Evolutionary conservation across 2,888 invertebrate species (phyloP), one percentile per base, ranked within the genome.

Genomic region (Blomia tropicalis): DNA sequence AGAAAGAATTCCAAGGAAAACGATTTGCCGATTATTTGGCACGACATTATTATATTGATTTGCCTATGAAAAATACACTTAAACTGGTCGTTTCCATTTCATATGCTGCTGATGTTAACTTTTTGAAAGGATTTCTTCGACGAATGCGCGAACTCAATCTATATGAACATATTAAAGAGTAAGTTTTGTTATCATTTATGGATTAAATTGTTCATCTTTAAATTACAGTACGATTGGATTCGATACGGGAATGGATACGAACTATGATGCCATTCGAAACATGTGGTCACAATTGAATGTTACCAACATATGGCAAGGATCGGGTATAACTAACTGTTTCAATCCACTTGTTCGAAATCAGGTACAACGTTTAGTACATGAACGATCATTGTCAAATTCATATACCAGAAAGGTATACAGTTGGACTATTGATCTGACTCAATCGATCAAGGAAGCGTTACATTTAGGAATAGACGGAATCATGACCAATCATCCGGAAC

Each of bases 401-500:
- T 51, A 53, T 19, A 47, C 51, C 17, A 44, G 43, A 4, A 59
- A 66, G 36, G 63, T 66, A 25, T 66, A 65, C 36, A 62, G 61
- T 29, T 65, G 63, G 63, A 65, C 65, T 23, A 58, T 66, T 4
- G 66, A 66, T 41, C 30, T 60, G 2, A 44, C 44, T 14, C 23
- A 43, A 27, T 41, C 31, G n/a, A 29, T 66, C 30, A 11, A 60
- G 44, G 31, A 14, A 1, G 36, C 59, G 14, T 43, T 66, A 2
- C 36, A 65, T 23, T 3, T 53, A 27, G 68, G 67, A 29, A 64
- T 68, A 2, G 68, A 68, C 62, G 68, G 63, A 2, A 61, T 68
- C 0, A 60, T 68, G 23, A 68, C 68, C 2, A 68, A 68, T 62
- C 65, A 66, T 27, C 68, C 68, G 1, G 68, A 67, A 61, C 62